These are phyloP conservation scores for Macquaria ambigua DNA, from an alignment of 2,113 vertebrate genomes.

Conservation along the genomic window DNA sequence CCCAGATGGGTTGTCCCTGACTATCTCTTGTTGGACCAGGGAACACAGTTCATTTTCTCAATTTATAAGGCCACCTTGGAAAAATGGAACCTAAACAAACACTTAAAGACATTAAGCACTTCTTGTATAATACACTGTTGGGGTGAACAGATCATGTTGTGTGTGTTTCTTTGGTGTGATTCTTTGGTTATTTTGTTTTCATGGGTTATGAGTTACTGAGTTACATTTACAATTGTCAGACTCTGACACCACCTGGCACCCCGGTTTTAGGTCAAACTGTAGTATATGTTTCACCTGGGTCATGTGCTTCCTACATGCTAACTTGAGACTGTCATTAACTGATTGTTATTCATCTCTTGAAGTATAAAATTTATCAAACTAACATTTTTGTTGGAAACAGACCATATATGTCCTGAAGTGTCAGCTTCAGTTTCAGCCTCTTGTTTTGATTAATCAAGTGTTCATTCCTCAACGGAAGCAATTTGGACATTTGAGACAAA, in stretches of 20 bases:
- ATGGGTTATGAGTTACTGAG: not conserved
- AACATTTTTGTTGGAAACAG: constrained; percentile 75
- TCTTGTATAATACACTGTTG: not conserved
- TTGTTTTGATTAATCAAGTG: constrained; percentile 81
- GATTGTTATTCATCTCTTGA: constrained; percentile 67
- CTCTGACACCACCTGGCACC: not conserved
- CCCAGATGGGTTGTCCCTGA: no score
- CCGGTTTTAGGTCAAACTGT: not conserved
- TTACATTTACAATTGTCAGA: not conserved
- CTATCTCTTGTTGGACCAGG: no score
- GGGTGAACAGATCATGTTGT: not conserved
- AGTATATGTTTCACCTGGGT: constrained; percentile 26
- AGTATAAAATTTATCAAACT: constrained; percentile 71
- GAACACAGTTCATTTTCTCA: no score
- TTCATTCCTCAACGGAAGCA: constrained; percentile 79
- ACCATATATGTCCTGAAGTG: constrained; percentile 52
- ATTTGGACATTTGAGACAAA: constrained; percentile 69
- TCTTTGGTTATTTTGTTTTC: not conserved
- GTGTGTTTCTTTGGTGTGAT: not conserved
- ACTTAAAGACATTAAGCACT: not conserved
- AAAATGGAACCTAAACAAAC: not conserved
- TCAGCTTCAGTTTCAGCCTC: constrained; percentile 71
- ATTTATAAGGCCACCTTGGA: no score
- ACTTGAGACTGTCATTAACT: constrained; percentile 59
- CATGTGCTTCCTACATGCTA: constrained; percentile 41